Conservation (phyloP, 2,888 invertebrate genomes). For the Oscheius sp. region DNA sequence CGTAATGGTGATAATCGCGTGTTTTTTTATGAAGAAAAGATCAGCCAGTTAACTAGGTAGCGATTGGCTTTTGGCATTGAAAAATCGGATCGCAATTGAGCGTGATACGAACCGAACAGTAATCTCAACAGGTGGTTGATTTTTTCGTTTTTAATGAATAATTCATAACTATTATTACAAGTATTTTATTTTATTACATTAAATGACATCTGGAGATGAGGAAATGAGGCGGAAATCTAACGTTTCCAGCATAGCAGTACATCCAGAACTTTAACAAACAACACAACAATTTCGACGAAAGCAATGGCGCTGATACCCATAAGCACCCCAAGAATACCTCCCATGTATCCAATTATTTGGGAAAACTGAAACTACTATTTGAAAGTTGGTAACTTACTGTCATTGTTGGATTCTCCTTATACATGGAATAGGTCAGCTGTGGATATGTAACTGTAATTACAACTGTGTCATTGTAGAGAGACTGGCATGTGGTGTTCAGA, state of each 20-base stretch:
- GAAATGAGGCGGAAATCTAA: too few relatives aligned
- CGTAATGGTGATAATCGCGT: neutral
- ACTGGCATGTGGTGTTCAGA: constrained; percentile 23
- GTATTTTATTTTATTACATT: too few relatives aligned
- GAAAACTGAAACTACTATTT: neutral
- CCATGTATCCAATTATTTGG: constrained; percentile 4
- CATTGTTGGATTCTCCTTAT: constrained; percentile 38
- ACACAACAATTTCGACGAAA: constrained; percentile 22
- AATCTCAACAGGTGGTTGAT: too few relatives aligned
- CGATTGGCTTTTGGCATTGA: neutral
- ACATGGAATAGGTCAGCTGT: constrained; percentile 34
- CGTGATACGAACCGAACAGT: too few relatives aligned
- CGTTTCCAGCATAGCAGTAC: too few relatives aligned
- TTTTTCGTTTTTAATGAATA: too few relatives aligned
- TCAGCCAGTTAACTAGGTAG: too few relatives aligned
- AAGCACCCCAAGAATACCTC: constrained; percentile 26
- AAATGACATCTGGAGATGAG: too few relatives aligned
- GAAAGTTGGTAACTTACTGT: constrained; percentile 28
- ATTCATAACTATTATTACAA: too few relatives aligned
- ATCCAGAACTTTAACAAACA: too few relatives aligned
- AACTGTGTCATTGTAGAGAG: constrained; percentile 32
- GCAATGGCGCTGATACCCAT: constrained; percentile 25
- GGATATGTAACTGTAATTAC: constrained; percentile 33
- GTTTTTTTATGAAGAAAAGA: too few relatives aligned
- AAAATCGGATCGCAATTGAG: constrained; percentile 3